Evolutionary conservation across 2,797 vertebrate species (phyloP), one percentile per base, ranked within the genome.

Genomic region (Acrocephalus scirpaceus): DNA sequence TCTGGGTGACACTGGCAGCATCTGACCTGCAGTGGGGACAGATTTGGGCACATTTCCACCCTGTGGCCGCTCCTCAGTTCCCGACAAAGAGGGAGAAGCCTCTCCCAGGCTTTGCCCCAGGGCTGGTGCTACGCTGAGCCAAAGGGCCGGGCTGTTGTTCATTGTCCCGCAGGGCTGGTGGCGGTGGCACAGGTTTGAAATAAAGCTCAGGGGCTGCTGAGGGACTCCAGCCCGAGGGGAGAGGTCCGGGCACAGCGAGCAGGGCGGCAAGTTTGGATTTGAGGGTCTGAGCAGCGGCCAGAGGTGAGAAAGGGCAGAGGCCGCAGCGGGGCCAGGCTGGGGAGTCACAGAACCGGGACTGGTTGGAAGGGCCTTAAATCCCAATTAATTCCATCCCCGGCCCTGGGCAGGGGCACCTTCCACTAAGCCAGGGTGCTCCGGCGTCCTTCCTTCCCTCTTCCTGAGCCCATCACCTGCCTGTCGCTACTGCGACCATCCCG

Each of bases 401-500:
- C 57, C 50, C 1, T 2, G 34, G 57, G 42, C 80, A 64, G 58
- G 20, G 80, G 22, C 42, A 21, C 45, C 27, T 65, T 4, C 27
- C 18, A 1, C 44, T 3, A 2, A 12, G 2, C 21, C 65, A 1
- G 50, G 42, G 10, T 5, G 26, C 44, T 34, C 9, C 56, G 5
- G 34, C 16, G 22, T 27, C 47, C 60, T 16, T 44, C 25, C 27
- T 12, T 36, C 32, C 53, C 4, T 2, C 10, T 10, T 18, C 30
- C 27, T 0, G 2, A 54, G 64, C 56, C 66, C 73, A 8, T 8
- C 54, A 3, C 48, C 79, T 16, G 66, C 76, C 54, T 8, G 6
- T 6, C 7, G 10, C 9, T 14, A 6, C 16, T 3, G 1, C 12
- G 0, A 2, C 0, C 8, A 16, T 25, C 48, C 62, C 3, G 3